phyloP scores from a whole-genome alignment of 2,797 vertebrate genomes.

The Acipenser transmontanus region DNA sequence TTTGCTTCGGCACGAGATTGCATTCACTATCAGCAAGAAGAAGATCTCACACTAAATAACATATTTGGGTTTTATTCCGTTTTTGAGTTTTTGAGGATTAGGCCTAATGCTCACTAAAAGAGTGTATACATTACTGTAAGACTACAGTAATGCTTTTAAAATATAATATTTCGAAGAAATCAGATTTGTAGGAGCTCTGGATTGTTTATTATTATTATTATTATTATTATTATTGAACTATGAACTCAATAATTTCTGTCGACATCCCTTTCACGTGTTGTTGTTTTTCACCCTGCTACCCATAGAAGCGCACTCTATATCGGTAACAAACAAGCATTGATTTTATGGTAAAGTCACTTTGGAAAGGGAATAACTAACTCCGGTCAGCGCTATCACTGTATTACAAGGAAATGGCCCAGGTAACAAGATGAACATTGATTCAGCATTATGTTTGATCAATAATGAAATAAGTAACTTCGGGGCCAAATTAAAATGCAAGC shows the following conservation, averaged over 20 bases:
- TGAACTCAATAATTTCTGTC: conserved; percentile 21
- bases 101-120: background rate
- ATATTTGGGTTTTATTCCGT: background rate
- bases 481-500: conserved; percentile 97
- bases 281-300: conserved; percentile 45
- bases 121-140: background rate
- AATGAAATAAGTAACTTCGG: conserved; percentile 97
- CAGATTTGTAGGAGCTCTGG: no score
- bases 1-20: background rate
- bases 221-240: conserved; percentile 11
- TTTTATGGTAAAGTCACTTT: conserved; percentile 96
- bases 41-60: background rate
- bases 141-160: no score
- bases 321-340: conserved; percentile 88
- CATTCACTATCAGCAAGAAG: conserved; percentile 4
- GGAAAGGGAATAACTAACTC: conserved; percentile 92
- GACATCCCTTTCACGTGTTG: conserved; percentile 34
- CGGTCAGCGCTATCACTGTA: conserved; percentile 91
- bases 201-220: background rate
- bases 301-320: conserved; percentile 68
- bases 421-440: conserved; percentile 99
- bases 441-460: conserved; percentile 97
- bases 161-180: no score
- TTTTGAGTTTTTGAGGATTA: background rate
- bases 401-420: conserved; percentile 93